phyloP scores from a whole-genome alignment of 1,140 invertebrate genomes.

The Melipona quadrifasciata region DNA sequence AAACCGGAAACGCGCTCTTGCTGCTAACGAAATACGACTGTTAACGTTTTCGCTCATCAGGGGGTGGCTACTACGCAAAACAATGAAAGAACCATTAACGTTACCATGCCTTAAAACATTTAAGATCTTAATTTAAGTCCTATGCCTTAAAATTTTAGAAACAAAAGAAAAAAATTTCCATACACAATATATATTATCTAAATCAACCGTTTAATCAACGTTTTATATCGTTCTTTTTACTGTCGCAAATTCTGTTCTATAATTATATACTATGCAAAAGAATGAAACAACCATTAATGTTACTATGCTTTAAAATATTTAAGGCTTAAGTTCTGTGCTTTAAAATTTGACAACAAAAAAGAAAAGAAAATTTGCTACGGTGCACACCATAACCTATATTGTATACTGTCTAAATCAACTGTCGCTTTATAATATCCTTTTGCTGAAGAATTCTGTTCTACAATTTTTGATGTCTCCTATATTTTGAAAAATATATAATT shows the following conservation, averaged over 20 bases:
- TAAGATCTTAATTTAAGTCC: too few species aligned
- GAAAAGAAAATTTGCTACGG: too few species aligned
- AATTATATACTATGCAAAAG: background rate
- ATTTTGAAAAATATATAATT: too few species aligned
- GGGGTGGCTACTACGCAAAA: background rate
- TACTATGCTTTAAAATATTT: background rate
- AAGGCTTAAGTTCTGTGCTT: too few species aligned
- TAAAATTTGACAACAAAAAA: too few species aligned
- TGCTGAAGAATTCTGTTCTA: background rate
- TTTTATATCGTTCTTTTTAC: background rate
- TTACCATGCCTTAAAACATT: background rate
- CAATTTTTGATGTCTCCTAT: background rate
- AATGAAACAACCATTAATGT: background rate
- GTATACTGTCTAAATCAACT: background rate
- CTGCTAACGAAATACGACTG: background rate
- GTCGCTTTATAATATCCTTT: background rate
- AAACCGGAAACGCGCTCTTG: constrained; percentile 35
- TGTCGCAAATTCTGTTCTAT: background rate
- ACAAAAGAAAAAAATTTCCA: too few species aligned
- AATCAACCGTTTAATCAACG: background rate
- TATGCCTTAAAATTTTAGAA: too few species aligned
- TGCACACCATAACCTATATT: too few species aligned
- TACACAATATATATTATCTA: background rate
- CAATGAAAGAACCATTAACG: background rate
- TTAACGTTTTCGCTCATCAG: background rate